Evolutionary conservation across 2,888 invertebrate genomes (phyloP), one percentile per base, ranked within the genome.

Genomic region (Drymonia ruficornis): DNA sequence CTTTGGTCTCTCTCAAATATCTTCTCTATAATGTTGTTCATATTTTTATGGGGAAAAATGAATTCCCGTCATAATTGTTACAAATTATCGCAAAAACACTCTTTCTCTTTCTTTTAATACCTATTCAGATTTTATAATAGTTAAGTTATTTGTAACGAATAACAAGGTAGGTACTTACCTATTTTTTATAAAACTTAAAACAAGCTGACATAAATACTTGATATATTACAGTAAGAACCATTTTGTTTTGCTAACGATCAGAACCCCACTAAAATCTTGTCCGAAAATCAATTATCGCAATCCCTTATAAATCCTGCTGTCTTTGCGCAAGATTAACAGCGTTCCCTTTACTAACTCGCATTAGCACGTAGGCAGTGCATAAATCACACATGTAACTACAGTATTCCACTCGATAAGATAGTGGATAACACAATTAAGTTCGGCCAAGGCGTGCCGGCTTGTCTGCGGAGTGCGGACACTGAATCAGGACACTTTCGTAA

Each of bases 381-480:
- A 69, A 71, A 74, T 74, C 70, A 67, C 56, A 69, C 67, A 70
- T 63, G 61, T 70, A 63, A 57, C 60, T 63, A 54, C 61, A 66
- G 65, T 74, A 73, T 76, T 72, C 72, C 67, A 74, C 74, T 70
- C 60, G 56, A 74, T 64, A 70, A 70, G 70, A 65, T 72, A 68
- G 58, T 59, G 59, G 64, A 56, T 79, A 80, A 76, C 79, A 80
- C 81, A 80, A 83, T 84, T 80, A 80, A 79, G 75, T 73, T 65
- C 70, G 72, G 68, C 61, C 50, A 54, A 69, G 70, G 72, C 72
- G 66, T 64, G 70, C 66, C 66, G 64, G 62, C 59, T 55, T 59
- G 51, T 56, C 19, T 52, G 47, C 42, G 48, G 50, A 56, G 55
- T 63, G 53, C 44, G 43, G 19, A 4, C 19, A 45, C 51, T 40